A percentile compares a stretch with the other conserved stretches of the same genome.
These are phyloP conservation scores for Xiphias gladius DNA, from an alignment of 2,113 vertebrate species.

Conservation along the genomic window DNA sequence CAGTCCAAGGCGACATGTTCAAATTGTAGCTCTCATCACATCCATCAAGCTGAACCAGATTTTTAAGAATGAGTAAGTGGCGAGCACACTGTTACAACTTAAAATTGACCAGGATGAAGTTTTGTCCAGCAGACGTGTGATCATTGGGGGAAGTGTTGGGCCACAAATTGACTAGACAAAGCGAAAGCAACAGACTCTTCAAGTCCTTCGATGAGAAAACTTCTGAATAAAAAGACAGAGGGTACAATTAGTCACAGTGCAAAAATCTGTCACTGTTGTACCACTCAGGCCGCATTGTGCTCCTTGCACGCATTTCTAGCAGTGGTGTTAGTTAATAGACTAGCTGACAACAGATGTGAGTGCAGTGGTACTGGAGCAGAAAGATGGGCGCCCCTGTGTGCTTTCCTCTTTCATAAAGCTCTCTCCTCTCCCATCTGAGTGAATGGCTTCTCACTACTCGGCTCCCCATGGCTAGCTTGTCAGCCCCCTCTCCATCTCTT, in stretches of 20 bases:
- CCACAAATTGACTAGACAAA: not conserved
- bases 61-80: not conserved
- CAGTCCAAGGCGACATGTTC: not conserved
- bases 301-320: slow-evolving; percentile 45
- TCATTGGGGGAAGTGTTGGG: not conserved
- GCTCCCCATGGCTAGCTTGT: slow-evolving; percentile 67
- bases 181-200: not conserved
- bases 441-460: slow-evolving; percentile 65
- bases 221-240: slow-evolving; percentile 8
- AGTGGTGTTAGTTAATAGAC: slow-evolving; percentile 39
- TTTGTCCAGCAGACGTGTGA: not conserved
- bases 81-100: not conserved
- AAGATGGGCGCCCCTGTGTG: slow-evolving; percentile 61
- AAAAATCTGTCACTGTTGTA: slow-evolving; percentile 16
- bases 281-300: slow-evolving; percentile 14
- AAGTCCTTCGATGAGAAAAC: not conserved
- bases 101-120: not conserved
- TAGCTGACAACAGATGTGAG: slow-evolving; percentile 50
- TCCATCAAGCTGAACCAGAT: not conserved
- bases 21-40: not conserved
- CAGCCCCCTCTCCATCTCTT: slow-evolving; percentile 70
- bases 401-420: slow-evolving; percentile 68
- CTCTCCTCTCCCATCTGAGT: slow-evolving; percentile 57
- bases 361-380: slow-evolving; percentile 27
- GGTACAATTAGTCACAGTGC: not conserved